Conservation (phyloP, 2,888 invertebrate genomes). For the Tetragnatha montana region DNA sequence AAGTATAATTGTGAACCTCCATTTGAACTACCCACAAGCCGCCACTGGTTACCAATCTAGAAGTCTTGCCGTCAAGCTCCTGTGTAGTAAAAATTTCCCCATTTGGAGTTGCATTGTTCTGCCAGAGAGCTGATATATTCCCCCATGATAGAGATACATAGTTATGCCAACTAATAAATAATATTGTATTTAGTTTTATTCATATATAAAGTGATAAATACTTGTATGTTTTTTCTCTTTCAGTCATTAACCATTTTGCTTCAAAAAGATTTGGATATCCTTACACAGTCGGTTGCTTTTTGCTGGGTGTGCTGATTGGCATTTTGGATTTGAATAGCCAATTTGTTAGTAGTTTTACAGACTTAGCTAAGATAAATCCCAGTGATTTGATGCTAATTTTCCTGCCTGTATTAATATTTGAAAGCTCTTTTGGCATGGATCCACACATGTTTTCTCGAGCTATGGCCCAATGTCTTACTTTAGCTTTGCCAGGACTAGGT, state of each 20-base stretch:
- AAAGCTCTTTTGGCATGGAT: conserved; percentile 77
- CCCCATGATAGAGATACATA: too few species aligned
- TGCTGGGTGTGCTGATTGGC: conserved; percentile 54
- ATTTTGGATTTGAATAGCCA: conserved; percentile 38
- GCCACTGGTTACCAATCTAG: too few species aligned
- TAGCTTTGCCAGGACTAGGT: conserved; percentile 76
- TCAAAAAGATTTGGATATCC: conserved; percentile 55
- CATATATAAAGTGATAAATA: too few species aligned
- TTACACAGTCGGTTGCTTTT: conserved; percentile 54
- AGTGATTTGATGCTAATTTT: conserved; percentile 76
- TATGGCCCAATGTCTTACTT: conserved; percentile 74
- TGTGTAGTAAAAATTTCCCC: too few species aligned
- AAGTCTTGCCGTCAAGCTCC: too few species aligned
- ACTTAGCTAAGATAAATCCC: conserved; percentile 74
- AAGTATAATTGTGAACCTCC: too few species aligned
- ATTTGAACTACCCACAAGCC: too few species aligned
- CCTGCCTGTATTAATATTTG: conserved; percentile 77
- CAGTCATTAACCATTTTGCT: conserved; percentile 59
- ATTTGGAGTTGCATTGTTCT: too few species aligned
- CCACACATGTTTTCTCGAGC: conserved; percentile 76
- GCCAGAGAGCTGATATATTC: too few species aligned
- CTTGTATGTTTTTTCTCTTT: background rate
- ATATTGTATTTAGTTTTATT: too few species aligned
- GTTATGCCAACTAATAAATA: too few species aligned
- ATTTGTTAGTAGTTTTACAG: conserved; percentile 24